These are phyloP conservation scores for Planiliza haematocheilus DNA, from an alignment of 2,113 vertebrate genomes.

Conservation along the genomic window DNA sequence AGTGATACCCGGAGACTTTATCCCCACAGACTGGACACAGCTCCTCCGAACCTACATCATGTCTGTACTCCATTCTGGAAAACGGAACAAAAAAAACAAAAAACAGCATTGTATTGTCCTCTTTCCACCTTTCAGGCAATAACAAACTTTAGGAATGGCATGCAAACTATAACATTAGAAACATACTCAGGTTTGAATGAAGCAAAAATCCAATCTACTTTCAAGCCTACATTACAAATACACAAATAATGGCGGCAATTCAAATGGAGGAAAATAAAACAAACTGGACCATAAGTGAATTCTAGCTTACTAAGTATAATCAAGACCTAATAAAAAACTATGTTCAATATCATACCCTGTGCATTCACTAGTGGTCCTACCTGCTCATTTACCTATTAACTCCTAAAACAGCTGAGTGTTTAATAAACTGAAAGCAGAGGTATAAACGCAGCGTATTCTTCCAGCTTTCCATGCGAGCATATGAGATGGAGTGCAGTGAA, in stretches of 20 bases:
- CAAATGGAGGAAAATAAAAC: background rate
- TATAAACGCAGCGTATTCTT: background rate
- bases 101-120: background rate
- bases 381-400: background rate
- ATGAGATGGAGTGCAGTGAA: background rate
- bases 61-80: slow-evolving; percentile 65
- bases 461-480: background rate
- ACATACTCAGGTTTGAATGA: no score
- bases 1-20: slow-evolving; percentile 81
- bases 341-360: background rate
- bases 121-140: no score
- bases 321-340: background rate
- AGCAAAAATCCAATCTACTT: no score
- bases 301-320: no score
- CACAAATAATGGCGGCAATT: no score
- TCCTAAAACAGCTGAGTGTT: background rate
- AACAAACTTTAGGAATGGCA: no score
- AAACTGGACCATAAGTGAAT: background rate
- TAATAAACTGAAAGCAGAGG: background rate
- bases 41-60: slow-evolving; percentile 65
- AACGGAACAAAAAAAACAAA: background rate
- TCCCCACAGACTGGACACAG: slow-evolving; percentile 82
- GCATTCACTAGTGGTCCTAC: background rate
- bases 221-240: no score
- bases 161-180: no score